These are phyloP conservation scores for Tromatobia lineatoria DNA, from an alignment of 2,888 invertebrate species.

Conservation along the genomic window DNA sequence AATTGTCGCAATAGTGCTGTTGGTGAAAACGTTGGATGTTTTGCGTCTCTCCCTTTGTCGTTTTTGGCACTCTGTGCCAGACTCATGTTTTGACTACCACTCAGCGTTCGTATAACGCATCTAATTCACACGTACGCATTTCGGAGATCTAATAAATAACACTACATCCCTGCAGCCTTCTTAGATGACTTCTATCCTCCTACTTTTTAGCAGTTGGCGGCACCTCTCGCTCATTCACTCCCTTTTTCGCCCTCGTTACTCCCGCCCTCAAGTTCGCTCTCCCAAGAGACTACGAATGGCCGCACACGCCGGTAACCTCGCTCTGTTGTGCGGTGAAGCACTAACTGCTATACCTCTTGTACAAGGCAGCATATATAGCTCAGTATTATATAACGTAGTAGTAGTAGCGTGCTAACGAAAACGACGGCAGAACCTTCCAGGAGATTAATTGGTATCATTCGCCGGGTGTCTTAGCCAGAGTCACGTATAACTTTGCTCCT, in stretches of 20 bases:
- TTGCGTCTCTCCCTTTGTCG: not conserved
- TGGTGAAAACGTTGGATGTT: not conserved
- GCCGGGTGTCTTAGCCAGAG: constrained; percentile 51
- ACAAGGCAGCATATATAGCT: constrained; percentile 4
- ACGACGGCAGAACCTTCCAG: constrained; percentile 65
- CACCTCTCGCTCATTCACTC: constrained; percentile 55
- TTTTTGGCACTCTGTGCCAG: constrained; percentile 7
- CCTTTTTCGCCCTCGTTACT: constrained; percentile 64
- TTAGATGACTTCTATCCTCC: constrained; percentile 50
- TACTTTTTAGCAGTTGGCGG: constrained; percentile 53
- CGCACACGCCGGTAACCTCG: constrained; percentile 16
- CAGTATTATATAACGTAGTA: not conserved
- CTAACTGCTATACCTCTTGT: constrained; percentile 24
- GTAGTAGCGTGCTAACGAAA: constrained; percentile 63
- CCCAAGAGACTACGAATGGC: constrained; percentile 54
- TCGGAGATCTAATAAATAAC: constrained; percentile 69
- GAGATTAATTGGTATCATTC: constrained; percentile 69
- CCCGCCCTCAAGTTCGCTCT: constrained; percentile 54
- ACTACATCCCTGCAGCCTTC: constrained; percentile 30
- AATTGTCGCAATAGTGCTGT: not conserved
- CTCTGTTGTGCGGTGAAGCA: constrained; percentile 40
- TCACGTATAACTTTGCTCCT: constrained; percentile 65
- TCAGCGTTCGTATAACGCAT: constrained; percentile 57
- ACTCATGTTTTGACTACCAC: constrained; percentile 36
- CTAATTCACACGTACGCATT: constrained; percentile 55